phyloP scores from a whole-genome alignment of 2,888 invertebrate genomes.

The Anoncus sp. region DNA sequence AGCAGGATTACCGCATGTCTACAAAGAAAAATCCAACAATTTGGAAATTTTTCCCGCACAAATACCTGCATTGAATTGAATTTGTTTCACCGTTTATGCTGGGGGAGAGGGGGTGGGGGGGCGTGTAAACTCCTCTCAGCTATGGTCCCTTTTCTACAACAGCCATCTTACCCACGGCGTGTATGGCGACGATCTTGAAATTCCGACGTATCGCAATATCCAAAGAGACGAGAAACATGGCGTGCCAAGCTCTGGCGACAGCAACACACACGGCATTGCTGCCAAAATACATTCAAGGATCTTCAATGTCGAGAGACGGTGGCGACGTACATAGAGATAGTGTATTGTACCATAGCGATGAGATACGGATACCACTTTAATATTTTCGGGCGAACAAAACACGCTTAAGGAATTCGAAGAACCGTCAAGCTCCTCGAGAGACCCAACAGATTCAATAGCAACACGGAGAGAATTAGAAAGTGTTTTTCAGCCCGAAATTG shows the following conservation, averaged over 20 bases:
- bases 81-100: slow-evolving; percentile 14
- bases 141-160: slow-evolving; percentile 34
- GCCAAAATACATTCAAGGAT: slow-evolving; percentile 39
- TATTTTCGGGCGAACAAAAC: slow-evolving; percentile 28
- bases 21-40: not conserved
- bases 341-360: slow-evolving; percentile 14
- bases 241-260: slow-evolving; percentile 42
- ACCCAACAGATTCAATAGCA: slow-evolving; percentile 27
- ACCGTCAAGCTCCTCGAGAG: not conserved
- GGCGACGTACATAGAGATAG: not conserved
- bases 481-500: too few relatives aligned
- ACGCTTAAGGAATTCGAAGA: slow-evolving; percentile 17
- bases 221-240: slow-evolving; percentile 52
- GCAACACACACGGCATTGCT: slow-evolving; percentile 43
- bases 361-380: slow-evolving; percentile 1
- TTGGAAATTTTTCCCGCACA: not conserved
- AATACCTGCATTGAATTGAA: slow-evolving; percentile 36
- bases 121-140: not conserved
- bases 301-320: slow-evolving; percentile 39
- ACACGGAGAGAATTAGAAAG: too few relatives aligned
- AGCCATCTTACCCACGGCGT: slow-evolving; percentile 49
- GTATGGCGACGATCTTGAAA: slow-evolving; percentile 71
- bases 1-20: not conserved
- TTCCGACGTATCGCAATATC: slow-evolving; percentile 76
- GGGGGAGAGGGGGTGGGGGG: not conserved